Percentiles rank a stretch among this genome's conserved stretches.
Evolutionary conservation across 1,140 invertebrate species (phyloP).

Genomic region (Drosophila carrolli): DNA sequence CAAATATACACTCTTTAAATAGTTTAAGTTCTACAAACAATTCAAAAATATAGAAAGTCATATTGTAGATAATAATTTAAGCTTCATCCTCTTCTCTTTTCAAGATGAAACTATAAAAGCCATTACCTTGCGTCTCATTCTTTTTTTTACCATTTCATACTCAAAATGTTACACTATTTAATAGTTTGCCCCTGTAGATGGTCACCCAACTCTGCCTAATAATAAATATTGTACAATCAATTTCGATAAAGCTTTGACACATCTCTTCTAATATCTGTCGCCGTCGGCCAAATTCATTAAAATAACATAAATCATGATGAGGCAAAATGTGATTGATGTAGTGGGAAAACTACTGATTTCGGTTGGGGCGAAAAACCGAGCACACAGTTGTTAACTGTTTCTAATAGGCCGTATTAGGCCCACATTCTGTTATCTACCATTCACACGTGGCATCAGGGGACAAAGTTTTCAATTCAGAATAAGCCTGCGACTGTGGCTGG

Average conservation of each 20-base stretch:
- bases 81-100: too few relatives aligned
- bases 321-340: slow-evolving; percentile 7
- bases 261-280: background rate
- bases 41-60: too few relatives aligned
- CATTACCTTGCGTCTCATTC: too few relatives aligned
- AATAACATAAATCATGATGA: slow-evolving; percentile 18
- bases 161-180: background rate
- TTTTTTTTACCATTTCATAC: too few relatives aligned
- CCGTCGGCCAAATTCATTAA: slow-evolving; percentile 28
- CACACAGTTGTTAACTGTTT: slow-evolving; percentile 18
- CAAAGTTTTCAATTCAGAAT: slow-evolving; percentile 19
- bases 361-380: background rate
- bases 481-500: background rate
- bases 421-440: slow-evolving; percentile 13
- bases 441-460: slow-evolving; percentile 7
- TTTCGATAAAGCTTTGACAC: background rate
- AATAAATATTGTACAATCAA: slow-evolving; percentile 6
- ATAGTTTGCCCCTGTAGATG: too few relatives aligned
- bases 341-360: background rate
- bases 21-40: too few relatives aligned
- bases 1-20: background rate
- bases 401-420: slow-evolving; percentile 18
- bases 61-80: too few relatives aligned
- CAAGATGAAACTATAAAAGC: too few relatives aligned
- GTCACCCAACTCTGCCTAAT: background rate